Base-by-base conservation (phyloP, 2,113 vertebrate species). In the Prochilodus magdalenae region DNA sequence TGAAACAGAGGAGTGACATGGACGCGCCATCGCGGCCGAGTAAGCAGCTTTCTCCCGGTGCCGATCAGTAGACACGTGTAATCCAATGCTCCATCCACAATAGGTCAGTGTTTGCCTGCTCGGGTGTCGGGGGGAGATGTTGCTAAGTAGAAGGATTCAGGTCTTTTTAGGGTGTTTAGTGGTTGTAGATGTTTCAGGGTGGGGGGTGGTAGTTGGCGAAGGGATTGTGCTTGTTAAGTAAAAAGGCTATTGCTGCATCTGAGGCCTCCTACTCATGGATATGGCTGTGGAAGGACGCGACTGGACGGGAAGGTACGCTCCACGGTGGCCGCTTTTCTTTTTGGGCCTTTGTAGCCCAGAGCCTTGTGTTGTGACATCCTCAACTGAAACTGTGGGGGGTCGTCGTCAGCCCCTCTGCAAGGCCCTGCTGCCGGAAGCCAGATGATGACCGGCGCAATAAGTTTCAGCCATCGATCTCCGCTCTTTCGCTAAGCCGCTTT, bases 71-170 rank as follows among this genome's bases (percentile, higher is more conserved):
- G 71, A 44, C 85, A 87, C 86, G 16, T 67, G 82, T 91, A 82
- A 87, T 82, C 87, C 89, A 44, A 75, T 90, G n/a, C 81, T 84
- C 0, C 80, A 60, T n/a, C 83, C 81, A 70, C 84, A 86, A 83
- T 82, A 78, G 69, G 89, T 92, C 79, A n/a, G n/a, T 87, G 78
- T 86, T 89, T 84, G 53, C 86, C 85, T 85, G 80, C 63, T 82
- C 72, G n/a, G 78, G 33, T 84, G 74, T 87, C 72, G n/a, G n/a
- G n/a, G n/a, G 72, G 83, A 36, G 81, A 81, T 82, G 73, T 86
- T 85, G n/a, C 83, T 83, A 84, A 81, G 86, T 89, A n/a, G 86
- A 86, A 81, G 79, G 77, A 55, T n/a, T 55, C 82, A 79, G 84
- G 73, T n/a, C n/a, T n/a, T 71, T 77, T 60, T 26, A 65, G 74